Percentiles rank a stretch among this genome's conserved stretches.
These are phyloP conservation scores for Martes martes DNA, from an alignment of 2,113 vertebrate species.

Conservation along the genomic window DNA sequence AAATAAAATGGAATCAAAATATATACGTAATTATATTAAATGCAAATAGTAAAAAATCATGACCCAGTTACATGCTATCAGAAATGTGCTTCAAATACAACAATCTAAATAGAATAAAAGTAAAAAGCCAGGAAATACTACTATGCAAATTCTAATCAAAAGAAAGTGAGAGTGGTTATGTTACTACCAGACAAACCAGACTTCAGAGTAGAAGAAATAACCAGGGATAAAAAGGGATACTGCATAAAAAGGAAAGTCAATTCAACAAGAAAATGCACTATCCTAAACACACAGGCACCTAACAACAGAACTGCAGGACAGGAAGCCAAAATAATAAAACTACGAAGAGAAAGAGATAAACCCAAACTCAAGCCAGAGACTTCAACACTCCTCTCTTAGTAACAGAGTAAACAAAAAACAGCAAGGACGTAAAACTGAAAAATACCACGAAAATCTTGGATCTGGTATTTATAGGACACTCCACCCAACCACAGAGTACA, in stretches of 20 bases:
- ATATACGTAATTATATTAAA: not conserved
- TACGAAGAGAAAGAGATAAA: not conserved
- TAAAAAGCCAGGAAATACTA: not conserved
- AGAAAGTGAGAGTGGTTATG: not conserved
- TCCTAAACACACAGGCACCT: not conserved
- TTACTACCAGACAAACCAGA: not conserved
- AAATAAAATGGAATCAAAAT: not conserved
- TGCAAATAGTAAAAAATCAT: not conserved
- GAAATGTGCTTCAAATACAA: not conserved
- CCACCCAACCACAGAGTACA: not conserved
- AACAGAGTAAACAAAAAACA: not conserved
- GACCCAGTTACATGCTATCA: not conserved
- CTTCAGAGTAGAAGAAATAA: not conserved
- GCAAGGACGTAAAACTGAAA: not conserved
- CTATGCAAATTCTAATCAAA: not conserved
- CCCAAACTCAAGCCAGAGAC: not conserved
- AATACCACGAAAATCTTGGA: not conserved
- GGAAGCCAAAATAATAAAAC: not conserved
- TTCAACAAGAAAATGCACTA: not conserved
- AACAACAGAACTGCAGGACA: not conserved
- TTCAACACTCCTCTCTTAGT: not conserved
- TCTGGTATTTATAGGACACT: not conserved
- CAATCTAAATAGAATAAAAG: not conserved
- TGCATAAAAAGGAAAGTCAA: not conserved
- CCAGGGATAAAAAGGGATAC: not conserved